These are phyloP conservation scores for Eidolon helvum DNA, from an alignment of 2,113 vertebrate species.

Conservation along the genomic window DNA sequence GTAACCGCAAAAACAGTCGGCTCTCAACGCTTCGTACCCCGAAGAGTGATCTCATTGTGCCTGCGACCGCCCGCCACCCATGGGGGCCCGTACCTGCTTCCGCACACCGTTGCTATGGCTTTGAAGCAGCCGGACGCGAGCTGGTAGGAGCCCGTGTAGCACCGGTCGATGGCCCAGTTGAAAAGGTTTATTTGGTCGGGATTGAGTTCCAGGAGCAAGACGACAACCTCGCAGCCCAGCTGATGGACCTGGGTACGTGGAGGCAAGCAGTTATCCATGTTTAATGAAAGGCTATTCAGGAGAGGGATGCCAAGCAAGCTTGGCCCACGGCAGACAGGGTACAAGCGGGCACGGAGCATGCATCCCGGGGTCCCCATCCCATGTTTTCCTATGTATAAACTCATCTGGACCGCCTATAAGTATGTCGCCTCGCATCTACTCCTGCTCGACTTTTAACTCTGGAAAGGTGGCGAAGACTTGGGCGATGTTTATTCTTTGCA, in stretches of 20 bases:
- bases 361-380: neutral
- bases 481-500: neutral
- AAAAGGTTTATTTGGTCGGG: constrained; percentile 98
- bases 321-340: neutral
- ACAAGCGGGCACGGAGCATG: neutral
- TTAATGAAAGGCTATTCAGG: neutral
- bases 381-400: neutral
- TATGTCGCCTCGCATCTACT: neutral
- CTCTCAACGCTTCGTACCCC: neutral
- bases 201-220: constrained; percentile 96
- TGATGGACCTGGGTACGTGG: constrained; percentile 91
- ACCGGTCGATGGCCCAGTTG: constrained; percentile 98
- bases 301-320: neutral
- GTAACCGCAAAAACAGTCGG: neutral
- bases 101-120: constrained; percentile 98
- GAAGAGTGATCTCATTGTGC: neutral
- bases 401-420: neutral
- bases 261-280: constrained; percentile 6
- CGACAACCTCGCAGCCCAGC: constrained; percentile 97
- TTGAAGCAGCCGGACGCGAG: constrained; percentile 98
- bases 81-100: constrained; percentile 90
- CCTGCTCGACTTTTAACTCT: neutral
- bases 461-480: neutral
- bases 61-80: neutral
- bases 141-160: constrained; percentile 98